Evolutionary conservation across 2,113 vertebrate species (phyloP), one percentile per base, ranked within the genome.

Genomic region (Lamprotornis superbus): DNA sequence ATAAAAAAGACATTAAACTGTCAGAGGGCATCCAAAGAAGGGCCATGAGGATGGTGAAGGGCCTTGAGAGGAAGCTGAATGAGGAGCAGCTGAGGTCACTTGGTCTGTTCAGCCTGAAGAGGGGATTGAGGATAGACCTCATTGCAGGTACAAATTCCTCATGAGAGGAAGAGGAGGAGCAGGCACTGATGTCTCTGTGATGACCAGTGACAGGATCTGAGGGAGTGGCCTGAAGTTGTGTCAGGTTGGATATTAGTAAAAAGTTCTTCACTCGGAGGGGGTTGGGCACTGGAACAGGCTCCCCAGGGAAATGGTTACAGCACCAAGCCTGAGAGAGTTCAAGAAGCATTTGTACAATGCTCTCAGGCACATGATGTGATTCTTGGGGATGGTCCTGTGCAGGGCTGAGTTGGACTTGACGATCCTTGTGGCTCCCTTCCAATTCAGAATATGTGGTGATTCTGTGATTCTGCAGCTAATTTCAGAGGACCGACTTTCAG

Each of bases 51-150:
- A 40, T 33, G 55, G 15, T 33, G 39, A 79, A 55, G 8, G 11
- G 28, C 15, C 10, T 39, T 20, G n/a, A 47, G 10, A 12, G 2
- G 56, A 47, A 63, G 40, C 5, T 0, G 0, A 1, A 17, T 30
- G 24, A 70, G 24, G 4, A 69, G 8, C 3, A 11, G 15, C 12
- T 46, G n/a, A 69, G n/a, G 19, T 61, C n/a, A 47, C 23, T 39
- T 55, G 39, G 19, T 55, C n/a, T 55, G 23, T 21, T 69, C n/a
- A 63, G 23, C 24, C 65, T n/a, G 8, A 39, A 39, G 10, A 79
- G 30, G 20, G 49, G n/a, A 61, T 5, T 47, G 20, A 55, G 5
- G 5, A 1, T 3, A 39, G 8, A 39, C 4, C 15, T 55, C 28
- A 70, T 5, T 2, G 2, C 5, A 2, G 19, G 39, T 30, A 7